Evolutionary conservation across 2,113 vertebrate species (phyloP), one percentile per base, ranked within the genome.

Genomic region (Sinocyclocheilus anshuiensis): DNA sequence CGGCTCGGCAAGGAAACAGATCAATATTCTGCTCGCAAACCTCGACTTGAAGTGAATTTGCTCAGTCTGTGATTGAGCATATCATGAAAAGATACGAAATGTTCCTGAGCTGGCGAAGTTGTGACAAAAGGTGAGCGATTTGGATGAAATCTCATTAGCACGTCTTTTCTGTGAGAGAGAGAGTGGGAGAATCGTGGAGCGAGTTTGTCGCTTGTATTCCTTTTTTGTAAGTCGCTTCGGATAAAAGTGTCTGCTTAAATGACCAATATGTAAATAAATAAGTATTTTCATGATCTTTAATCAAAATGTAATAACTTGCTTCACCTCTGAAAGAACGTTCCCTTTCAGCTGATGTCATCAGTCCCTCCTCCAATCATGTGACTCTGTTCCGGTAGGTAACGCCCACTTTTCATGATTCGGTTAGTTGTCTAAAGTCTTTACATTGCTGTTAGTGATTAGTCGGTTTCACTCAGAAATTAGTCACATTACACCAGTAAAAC

Each of bases 101-200:
- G 65, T 33, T 67, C 65, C 26, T 67, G 26, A 69, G 65, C 29
- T 33, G 65, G 29, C 1, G 15, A 29, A 33, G 29, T 18, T 69
- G 65, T 69, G 65, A 69, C 65, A 69, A 69, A 69, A 33, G 26
- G 15, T 69, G 65, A 69, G 7, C 29, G 29, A 69, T 69, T 69
- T 33, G 29, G 26, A 33, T 33, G 16, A 69, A 26, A 69, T 33
- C 65, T 69, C 65, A 1, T 69, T 69, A 18, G 65, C 65, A 8
- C 0, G 1, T 33, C 65, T 33, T 69, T 69, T 69, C 65, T 69
- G 2, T 33, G 65, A 69, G 26, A 69, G 26, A 13, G 10, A 4
- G 45, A 48, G 45, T 12, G 45, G 45, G 61, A 65, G 12, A 65
- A 13, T 26, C 4, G 24, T 13, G 63, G 12, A 65, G 63, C 5